phyloP scores from a whole-genome alignment of 2,113 vertebrate species.

The Brevimyrus niger region DNA sequence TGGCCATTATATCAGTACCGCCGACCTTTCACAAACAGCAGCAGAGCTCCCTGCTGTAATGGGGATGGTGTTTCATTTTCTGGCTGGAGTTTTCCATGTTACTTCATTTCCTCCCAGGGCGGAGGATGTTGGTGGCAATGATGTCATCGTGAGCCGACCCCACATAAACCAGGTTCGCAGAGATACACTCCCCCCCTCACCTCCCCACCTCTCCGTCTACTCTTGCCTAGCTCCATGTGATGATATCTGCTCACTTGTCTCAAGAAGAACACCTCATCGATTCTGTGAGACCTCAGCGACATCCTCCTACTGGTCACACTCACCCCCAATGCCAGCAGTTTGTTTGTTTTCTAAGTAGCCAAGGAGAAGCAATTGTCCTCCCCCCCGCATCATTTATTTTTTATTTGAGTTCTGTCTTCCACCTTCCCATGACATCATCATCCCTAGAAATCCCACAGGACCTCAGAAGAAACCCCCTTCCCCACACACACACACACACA shows the following conservation, averaged over 20 bases:
- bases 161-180: conserved; percentile 43
- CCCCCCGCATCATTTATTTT: background rate
- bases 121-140: conserved; percentile 38
- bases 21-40: conserved; percentile 32
- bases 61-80: conserved; percentile 20
- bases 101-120: conserved; percentile 64
- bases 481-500: background rate
- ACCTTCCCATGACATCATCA: background rate
- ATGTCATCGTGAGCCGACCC: conserved; percentile 50
- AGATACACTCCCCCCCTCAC: background rate
- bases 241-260: background rate
- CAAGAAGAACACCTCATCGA: background rate
- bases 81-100: conserved; percentile 54
- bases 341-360: background rate
- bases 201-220: background rate
- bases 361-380: background rate
- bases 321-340: background rate
- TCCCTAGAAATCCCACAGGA: background rate
- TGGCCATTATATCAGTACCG: conserved; percentile 28
- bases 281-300: background rate
- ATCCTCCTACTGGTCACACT: background rate
- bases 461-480: background rate
- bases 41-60: conserved; percentile 17
- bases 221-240: background rate
- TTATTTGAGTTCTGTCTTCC: background rate